phyloP scores from a whole-genome alignment of 2,888 invertebrate species.

The Isoperla grammatica region DNA sequence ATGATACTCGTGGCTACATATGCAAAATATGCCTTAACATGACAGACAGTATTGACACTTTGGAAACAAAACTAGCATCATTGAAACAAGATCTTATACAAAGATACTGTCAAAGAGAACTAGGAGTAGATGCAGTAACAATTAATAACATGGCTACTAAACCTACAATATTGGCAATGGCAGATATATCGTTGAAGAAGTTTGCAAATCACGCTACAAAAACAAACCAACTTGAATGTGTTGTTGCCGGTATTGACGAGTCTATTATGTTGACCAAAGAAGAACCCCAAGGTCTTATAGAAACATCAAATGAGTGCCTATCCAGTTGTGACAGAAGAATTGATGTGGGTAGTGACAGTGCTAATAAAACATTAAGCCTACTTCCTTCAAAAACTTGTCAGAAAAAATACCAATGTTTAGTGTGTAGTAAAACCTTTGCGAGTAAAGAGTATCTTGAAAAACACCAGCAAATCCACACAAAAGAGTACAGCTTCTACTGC shows the following conservation, averaged over 20 bases:
- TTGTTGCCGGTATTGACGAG: not conserved
- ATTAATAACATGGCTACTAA: too few relatives aligned
- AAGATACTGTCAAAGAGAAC: not conserved
- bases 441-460: conserved; percentile 31
- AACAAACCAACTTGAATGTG: too few relatives aligned
- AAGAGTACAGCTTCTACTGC: conserved; percentile 33
- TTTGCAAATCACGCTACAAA: too few relatives aligned
- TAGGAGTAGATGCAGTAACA: too few relatives aligned
- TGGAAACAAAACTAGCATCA: conserved; percentile 26
- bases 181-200: not conserved
- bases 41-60: conserved; percentile 24
- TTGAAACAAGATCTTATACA: conserved; percentile 25
- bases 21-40: conserved; percentile 27
- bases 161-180: too few relatives aligned
- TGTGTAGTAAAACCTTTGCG: conserved; percentile 35
- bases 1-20: conserved; percentile 14
- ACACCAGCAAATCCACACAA: conserved; percentile 33
- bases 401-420: conserved; percentile 27
- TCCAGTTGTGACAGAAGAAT: not conserved
- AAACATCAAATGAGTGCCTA: not conserved
- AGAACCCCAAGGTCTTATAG: not conserved
- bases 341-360: not conserved
- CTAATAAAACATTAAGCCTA: too few relatives aligned
- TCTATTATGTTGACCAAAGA: too few relatives aligned
- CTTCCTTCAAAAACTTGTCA: not conserved